Evolutionary conservation across 2,888 invertebrate species (phyloP).

Genomic region (Drosophila macrospina): DNA sequence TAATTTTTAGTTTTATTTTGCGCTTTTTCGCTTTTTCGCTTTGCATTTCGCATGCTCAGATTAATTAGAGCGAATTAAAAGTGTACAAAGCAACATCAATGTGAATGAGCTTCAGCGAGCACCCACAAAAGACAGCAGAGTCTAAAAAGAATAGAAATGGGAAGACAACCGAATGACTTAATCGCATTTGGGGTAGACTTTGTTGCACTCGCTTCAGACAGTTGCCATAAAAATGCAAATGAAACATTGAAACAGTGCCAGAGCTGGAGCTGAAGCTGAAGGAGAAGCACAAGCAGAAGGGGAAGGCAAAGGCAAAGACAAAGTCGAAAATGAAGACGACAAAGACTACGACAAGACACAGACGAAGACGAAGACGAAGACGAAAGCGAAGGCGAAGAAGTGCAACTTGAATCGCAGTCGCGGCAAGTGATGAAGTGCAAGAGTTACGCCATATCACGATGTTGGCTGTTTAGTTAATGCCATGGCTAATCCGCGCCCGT

Average conservation of each 20-base stretch:
- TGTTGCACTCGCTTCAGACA: constrained; percentile 64
- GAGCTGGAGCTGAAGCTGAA: neutral
- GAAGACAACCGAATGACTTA: constrained; percentile 72
- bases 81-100: constrained; percentile 55
- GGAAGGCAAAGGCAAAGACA: constrained; percentile 1
- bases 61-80: constrained; percentile 76
- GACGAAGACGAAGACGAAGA: neutral
- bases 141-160: constrained; percentile 19
- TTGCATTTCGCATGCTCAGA: constrained; percentile 45
- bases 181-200: constrained; percentile 73
- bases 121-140: constrained; percentile 28
- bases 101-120: constrained; percentile 51
- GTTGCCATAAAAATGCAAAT: constrained; percentile 79
- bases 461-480: constrained; percentile 74
- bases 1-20: constrained; percentile 39
- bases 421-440: constrained; percentile 72
- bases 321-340: constrained; percentile 1
- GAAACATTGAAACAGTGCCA: constrained; percentile 57
- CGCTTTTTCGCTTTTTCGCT: constrained; percentile 34
- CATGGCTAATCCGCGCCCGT: constrained; percentile 76
- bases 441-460: constrained; percentile 78
- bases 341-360: neutral
- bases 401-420: constrained; percentile 26
- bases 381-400: constrained; percentile 1
- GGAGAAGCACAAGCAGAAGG: neutral